Conservation (phyloP, 2,888 invertebrate genomes). For the Meghimatium bilineatum region DNA sequence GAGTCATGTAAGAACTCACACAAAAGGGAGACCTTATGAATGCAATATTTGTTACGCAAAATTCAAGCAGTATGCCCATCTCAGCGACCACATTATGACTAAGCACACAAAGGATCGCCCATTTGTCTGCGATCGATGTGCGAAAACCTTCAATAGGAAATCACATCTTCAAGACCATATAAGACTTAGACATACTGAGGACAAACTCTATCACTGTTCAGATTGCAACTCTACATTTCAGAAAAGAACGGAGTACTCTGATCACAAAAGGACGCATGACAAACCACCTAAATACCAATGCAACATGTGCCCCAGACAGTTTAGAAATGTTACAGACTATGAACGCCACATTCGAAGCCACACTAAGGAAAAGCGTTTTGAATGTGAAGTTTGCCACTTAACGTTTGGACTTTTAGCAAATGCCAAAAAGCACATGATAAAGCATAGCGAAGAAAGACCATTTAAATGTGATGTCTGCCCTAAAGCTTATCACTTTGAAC, state of each 20-base stretch:
- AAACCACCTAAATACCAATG: slow-evolving; percentile 45
- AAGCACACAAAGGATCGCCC: slow-evolving; percentile 46
- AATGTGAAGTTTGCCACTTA: slow-evolving; percentile 46
- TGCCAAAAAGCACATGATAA: slow-evolving; percentile 47
- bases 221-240: slow-evolving; percentile 37
- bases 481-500: slow-evolving; percentile 45
- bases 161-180: slow-evolving; percentile 47
- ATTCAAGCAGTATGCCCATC: slow-evolving; percentile 48
- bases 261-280: slow-evolving; percentile 33
- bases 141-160: slow-evolving; percentile 41
- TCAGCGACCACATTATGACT: slow-evolving; percentile 44
- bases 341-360: slow-evolving; percentile 40
- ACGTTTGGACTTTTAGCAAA: slow-evolving; percentile 45
- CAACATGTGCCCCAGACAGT: slow-evolving; percentile 42
- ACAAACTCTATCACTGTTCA: slow-evolving; percentile 46
- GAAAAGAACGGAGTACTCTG: slow-evolving; percentile 42
- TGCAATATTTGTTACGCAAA: slow-evolving; percentile 36
- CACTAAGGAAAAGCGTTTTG: slow-evolving; percentile 44
- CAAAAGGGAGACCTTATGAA: slow-evolving; percentile 45
- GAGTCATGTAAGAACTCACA: slow-evolving; percentile 43
- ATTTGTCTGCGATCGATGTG: slow-evolving; percentile 45
- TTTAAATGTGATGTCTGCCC: slow-evolving; percentile 50
- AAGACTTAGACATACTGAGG: slow-evolving; percentile 41
- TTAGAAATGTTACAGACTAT: slow-evolving; percentile 44
- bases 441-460: slow-evolving; percentile 49